These are phyloP conservation scores for Antrozous pallidus DNA, from an alignment of 2,797 vertebrate species.

Conservation along the genomic window DNA sequence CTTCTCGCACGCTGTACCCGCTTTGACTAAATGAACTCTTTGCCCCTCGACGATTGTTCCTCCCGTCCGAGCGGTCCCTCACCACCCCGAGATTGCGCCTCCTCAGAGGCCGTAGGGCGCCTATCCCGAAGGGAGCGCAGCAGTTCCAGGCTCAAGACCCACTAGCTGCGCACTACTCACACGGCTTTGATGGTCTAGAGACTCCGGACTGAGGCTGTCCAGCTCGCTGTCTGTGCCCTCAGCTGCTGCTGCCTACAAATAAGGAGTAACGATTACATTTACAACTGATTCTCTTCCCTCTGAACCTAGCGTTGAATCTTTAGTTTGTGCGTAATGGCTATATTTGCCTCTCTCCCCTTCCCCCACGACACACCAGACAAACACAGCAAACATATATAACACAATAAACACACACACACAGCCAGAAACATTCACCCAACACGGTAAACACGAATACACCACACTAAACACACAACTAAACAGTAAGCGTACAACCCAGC, in stretches of 20 bases:
- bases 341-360: background rate
- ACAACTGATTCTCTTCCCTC: background rate
- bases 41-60: background rate
- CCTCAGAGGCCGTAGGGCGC: background rate
- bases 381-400: background rate
- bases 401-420: background rate
- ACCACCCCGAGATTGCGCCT: background rate
- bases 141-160: background rate
- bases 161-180: background rate
- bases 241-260: background rate
- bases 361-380: background rate
- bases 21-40: constrained; percentile 57
- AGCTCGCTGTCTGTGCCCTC: background rate
- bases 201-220: background rate
- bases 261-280: background rate
- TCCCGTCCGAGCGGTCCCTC: background rate
- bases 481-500: background rate
- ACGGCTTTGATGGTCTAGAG: background rate
- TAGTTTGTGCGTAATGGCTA: background rate
- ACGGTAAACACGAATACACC: background rate
- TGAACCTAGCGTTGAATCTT: background rate
- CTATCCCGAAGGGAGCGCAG: background rate
- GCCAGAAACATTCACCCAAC: background rate
- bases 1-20: background rate
- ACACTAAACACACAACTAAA: background rate